Evolutionary conservation across 1,140 invertebrate genomes (phyloP), one percentile per base, ranked within the genome.

Genomic region (Oncopeltus fasciatus): DNA sequence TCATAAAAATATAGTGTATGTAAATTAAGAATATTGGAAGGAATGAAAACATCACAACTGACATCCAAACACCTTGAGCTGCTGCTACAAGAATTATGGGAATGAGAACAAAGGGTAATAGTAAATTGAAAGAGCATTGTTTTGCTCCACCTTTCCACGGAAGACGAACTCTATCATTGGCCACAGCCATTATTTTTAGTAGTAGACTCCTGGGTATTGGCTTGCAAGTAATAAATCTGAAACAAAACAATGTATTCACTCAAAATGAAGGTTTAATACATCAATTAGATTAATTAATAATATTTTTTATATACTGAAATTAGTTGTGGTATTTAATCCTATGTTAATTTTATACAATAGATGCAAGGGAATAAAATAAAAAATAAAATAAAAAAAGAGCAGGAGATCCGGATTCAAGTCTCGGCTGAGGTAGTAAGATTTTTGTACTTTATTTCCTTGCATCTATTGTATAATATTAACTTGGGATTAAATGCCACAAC

Each of bases 91-190:
- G 70, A 56, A 84, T 72, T 14, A 75, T 38, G 31, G 85, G 84
- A 59, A 86, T 70, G 3, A 83, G 72, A 46, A 86, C 67, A 61
- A 84, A 72, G 18, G 85, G 84, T 63, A 85, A 70, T 64, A 83
- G 67, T 11, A 79, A 74, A 68, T 85, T 83, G 5, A 78, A 67
- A 21, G 77, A 74, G 33, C 83, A 72, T 66, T 75, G 74, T 61
- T 74, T 76, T 14, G 80, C 79, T 60, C 77, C 76, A 57, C 74
- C 72, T 49, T 71, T 69, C 74, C 79, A 81, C 26, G 79, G 80
- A 63, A 76, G 72, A 43, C 80, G 70, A 47, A 81, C 62, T 31
- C 79, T 72, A 66, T 81, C 79, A 60, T 74, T 72, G 27, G 80
- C 70, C 2, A 76, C 76, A 71, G 57, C 58, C 62, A 68, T 65